phyloP scores from a whole-genome alignment of 2,113 vertebrate genomes.

The cattle (Bos taurus) region ARS-UCD2.0 NC_037351.1:31528001-31528500 shows the following conservation, averaged over 20 bases:
- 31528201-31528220: background rate
- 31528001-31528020: background rate
- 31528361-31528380: background rate
- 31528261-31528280: background rate
- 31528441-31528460: background rate
- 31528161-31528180: background rate
- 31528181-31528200: background rate
- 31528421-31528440: background rate
- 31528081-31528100: background rate
- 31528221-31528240: background rate
- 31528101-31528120: background rate
- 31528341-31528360: background rate
- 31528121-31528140: background rate
- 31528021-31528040: background rate
- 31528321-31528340: background rate
- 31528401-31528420: background rate
- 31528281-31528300: background rate
- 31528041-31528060: rapidly evolving
- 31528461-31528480: background rate
- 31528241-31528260: background rate
- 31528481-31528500: background rate
- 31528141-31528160: background rate
- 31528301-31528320: background rate
- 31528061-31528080: background rate
- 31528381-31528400: background rate